Conservation (phyloP, 2,888 invertebrate genomes). For the Eupithecia subfuscata region DNA sequence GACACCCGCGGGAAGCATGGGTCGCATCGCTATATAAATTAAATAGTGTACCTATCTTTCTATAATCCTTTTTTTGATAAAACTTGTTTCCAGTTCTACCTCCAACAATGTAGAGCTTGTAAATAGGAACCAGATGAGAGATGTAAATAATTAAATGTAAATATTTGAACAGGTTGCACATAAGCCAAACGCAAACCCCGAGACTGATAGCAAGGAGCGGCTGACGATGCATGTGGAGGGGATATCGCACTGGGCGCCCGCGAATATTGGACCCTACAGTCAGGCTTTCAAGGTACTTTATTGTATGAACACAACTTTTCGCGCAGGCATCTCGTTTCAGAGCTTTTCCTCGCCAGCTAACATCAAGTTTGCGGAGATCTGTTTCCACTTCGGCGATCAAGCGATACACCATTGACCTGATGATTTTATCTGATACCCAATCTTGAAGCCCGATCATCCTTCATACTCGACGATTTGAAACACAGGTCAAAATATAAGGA, state of each 20-base stretch:
- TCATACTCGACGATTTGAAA: neutral
- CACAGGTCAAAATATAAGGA: neutral
- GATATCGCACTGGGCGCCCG: conserved; percentile 99
- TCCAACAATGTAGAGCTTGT: neutral
- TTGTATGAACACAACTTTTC: conserved; percentile 6
- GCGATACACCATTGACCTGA: neutral
- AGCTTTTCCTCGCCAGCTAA: neutral
- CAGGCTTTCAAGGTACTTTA: conserved; percentile 91
- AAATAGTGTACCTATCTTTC: neutral
- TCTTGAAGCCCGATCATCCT: neutral
- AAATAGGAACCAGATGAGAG: neutral
- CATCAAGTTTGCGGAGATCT: neutral
- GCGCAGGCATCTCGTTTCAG: neutral
- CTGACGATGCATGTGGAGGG: conserved; percentile 97
- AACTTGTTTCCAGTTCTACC: neutral
- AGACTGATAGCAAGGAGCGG: conserved; percentile 76
- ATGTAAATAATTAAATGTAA: neutral
- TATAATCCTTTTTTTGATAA: neutral
- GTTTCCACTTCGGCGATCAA: neutral
- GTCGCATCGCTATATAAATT: neutral
- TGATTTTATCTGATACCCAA: neutral
- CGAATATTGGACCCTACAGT: conserved; percentile 98
- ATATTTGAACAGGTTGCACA: conserved; percentile 67
- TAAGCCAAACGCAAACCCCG: conserved; percentile 59
- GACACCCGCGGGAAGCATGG: too few relatives aligned